phyloP scores from a whole-genome alignment of 2,113 vertebrate species.

The Ardeotis arabs region DNA sequence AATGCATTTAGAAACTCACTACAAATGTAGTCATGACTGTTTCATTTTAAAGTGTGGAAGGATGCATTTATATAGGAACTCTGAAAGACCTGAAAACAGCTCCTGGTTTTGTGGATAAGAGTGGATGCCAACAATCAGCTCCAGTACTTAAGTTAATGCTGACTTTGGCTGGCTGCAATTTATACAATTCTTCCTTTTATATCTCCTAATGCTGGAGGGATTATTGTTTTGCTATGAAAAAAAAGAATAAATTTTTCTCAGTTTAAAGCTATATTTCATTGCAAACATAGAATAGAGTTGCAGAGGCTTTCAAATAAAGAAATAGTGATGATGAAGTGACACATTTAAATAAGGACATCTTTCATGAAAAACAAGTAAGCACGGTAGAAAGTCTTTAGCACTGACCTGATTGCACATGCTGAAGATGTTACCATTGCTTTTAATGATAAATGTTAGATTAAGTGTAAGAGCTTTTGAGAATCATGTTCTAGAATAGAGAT shows the following conservation, averaged over 20 bases:
- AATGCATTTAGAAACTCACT: background rate
- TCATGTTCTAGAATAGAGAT: background rate
- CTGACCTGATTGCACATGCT: background rate
- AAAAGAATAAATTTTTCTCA: background rate
- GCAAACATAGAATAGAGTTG: background rate
- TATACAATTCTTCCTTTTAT: background rate
- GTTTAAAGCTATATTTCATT: background rate
- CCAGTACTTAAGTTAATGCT: background rate
- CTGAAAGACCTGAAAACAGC: background rate
- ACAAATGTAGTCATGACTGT: background rate
- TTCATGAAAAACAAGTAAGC: background rate
- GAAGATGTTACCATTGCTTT: background rate
- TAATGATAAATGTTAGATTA: background rate
- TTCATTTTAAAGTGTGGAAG: background rate
- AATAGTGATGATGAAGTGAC: background rate
- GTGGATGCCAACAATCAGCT: background rate
- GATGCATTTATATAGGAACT: background rate
- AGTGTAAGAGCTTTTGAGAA: background rate
- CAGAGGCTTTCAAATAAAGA: background rate
- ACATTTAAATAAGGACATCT: background rate
- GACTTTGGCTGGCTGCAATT: background rate
- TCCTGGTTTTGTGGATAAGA: background rate
- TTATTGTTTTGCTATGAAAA: background rate
- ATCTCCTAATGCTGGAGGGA: background rate
- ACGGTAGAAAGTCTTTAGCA: background rate